Evolutionary conservation across 2,888 invertebrate genomes (phyloP).

Genomic region (Bhutanitis thaidina): DNA sequence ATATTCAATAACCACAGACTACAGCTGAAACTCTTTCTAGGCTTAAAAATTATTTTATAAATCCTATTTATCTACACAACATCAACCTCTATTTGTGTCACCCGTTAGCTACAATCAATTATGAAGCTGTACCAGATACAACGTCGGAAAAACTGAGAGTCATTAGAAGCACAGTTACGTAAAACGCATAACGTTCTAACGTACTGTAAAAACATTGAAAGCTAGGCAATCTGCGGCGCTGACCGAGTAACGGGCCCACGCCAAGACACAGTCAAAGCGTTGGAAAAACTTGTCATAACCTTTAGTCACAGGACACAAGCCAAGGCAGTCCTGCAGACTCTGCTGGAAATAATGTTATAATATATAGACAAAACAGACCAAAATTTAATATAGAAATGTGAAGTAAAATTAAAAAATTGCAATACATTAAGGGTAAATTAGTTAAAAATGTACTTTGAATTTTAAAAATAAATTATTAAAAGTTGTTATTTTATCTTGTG

Average conservation of each 20-base stretch:
- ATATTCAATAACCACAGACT: too few relatives aligned
- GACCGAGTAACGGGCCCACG: conserved; percentile 19
- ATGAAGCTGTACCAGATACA: conserved; percentile 57
- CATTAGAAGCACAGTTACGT: conserved; percentile 75
- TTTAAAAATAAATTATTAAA: too few relatives aligned
- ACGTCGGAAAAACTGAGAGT: conserved; percentile 56
- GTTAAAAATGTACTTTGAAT: too few relatives aligned
- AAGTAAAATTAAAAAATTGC: too few relatives aligned
- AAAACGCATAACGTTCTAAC: conserved; percentile 60
- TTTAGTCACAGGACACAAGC: background rate
- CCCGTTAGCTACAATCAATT: conserved; percentile 54
- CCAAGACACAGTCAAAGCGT: conserved; percentile 23
- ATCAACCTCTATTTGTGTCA: conserved; percentile 28
- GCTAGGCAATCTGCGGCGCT: conserved; percentile 37
- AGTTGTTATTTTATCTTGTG: too few relatives aligned
- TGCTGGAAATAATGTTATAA: too few relatives aligned
- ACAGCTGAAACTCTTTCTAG: too few relatives aligned
- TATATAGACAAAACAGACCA: too few relatives aligned
- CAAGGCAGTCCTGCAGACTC: background rate
- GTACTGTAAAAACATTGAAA: conserved; percentile 47
- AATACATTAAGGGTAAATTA: too few relatives aligned
- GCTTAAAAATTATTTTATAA: conserved; percentile 1
- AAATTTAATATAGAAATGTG: too few relatives aligned
- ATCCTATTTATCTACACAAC: conserved; percentile 12
- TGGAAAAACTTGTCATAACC: conserved; percentile 15